Base-by-base conservation (phyloP, 2,797 vertebrate species). In the Ficedula albicollis region DNA sequence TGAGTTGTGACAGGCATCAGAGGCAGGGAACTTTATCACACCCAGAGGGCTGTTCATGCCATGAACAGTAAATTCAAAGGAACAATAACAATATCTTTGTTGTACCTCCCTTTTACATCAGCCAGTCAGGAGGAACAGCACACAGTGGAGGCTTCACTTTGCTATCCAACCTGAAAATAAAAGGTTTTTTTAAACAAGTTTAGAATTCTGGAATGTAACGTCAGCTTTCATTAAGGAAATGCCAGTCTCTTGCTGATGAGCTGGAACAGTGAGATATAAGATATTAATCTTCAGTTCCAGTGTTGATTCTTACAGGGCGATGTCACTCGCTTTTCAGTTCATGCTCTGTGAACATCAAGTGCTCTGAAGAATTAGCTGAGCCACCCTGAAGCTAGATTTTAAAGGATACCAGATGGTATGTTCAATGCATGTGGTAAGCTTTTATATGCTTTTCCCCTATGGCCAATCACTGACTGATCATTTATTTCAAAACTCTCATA, bases 371-470 rank as follows among this genome's bases (percentile, higher is more conserved):
- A 96, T 90, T 76, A 96, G 84, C 95, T 72, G 72, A 97, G 94
- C 95, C 72, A 74, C 92, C 95, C 95, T 32, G 92, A 92, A 97
- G 95, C 92, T 72, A 91, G 92, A 75, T 92, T 94, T 95, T 96
- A 97, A 96, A 93, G 95, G 79, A 75, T 87, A 93, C 72, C 95
- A 97, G 96, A 97, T 97, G 96, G 95, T 81, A 78, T 38, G 82
- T 88, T 92, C 69, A 27, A 51, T 46, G 84, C 93, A 93, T 87
- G 92, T 60, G 96, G 92, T 68, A 72, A 86, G 96, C 95, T 96
- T 93, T 96, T 87, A 89, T 80, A 56, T 44, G 90, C 95, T 91
- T 95, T 90, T 91, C 93, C 95, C 96, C 91, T 87, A 67, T 96
- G 93, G 95, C 95, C 91, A 85, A 81, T 93, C 87, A 46, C 91